Conservation (phyloP, 2,888 invertebrate species). For the Polyploca ridens region DNA sequence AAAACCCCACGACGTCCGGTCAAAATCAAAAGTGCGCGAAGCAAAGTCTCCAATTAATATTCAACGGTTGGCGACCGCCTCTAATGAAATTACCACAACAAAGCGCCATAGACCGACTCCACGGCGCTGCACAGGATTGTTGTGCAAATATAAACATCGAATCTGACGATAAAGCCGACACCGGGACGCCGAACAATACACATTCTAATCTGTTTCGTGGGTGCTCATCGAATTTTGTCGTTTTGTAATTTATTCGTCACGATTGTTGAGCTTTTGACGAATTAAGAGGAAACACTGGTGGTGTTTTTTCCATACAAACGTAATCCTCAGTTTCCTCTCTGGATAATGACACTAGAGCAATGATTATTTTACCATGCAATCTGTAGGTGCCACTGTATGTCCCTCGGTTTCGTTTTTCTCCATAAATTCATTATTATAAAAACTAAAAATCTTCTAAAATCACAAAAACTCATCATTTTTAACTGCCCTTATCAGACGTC, state of each 20-base stretch:
- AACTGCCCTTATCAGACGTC: too few relatives aligned
- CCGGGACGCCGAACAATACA: constrained; percentile 38
- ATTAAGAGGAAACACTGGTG: too few relatives aligned
- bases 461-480: too few relatives aligned
- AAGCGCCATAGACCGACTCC: constrained; percentile 55
- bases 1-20: constrained; percentile 21
- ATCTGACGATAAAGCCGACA: constrained; percentile 61
- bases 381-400: too few relatives aligned
- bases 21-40: constrained; percentile 56
- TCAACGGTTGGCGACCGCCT: constrained; percentile 66
- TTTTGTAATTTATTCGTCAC: constrained; percentile 21
- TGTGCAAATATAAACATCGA: constrained; percentile 79
- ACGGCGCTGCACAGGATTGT: constrained; percentile 61
- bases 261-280: background rate
- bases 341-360: too few relatives aligned
- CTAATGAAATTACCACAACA: constrained; percentile 82
- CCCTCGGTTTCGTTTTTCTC: too few relatives aligned
- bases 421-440: too few relatives aligned
- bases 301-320: too few relatives aligned
- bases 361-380: too few relatives aligned
- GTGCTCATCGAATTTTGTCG: constrained; percentile 23
- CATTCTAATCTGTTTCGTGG: constrained; percentile 39
- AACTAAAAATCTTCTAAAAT: too few relatives aligned
- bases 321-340: too few relatives aligned
- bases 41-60: constrained; percentile 68